These are phyloP conservation scores for Cydia strobilella DNA, from an alignment of 1,140 invertebrate genomes.

Conservation along the genomic window DNA sequence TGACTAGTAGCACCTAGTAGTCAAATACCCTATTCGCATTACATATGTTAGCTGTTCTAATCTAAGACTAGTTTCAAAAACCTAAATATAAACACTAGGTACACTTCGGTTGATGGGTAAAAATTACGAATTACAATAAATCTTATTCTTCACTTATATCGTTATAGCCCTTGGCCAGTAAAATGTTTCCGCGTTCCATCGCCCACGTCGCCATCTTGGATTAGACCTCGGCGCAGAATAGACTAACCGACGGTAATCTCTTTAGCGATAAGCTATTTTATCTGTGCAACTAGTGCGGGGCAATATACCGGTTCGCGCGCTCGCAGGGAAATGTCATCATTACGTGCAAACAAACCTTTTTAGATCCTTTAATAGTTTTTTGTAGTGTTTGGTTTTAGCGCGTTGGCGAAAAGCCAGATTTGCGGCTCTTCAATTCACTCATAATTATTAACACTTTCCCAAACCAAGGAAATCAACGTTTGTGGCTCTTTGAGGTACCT, in stretches of 20 bases:
- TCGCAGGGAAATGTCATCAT: constrained; percentile 11
- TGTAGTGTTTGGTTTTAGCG: background rate
- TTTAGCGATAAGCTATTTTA: constrained; percentile 7
- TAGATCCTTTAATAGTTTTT: background rate
- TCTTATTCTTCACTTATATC: constrained; percentile 1
- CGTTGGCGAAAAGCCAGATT: background rate
- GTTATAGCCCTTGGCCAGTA: constrained; percentile 4
- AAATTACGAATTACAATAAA: background rate
- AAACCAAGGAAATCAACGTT: too few relatives aligned
- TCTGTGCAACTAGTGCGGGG: background rate
- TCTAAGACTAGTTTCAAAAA: too few relatives aligned
- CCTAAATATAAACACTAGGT: too few relatives aligned
- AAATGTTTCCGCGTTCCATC: constrained; percentile 6
- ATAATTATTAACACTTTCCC: too few relatives aligned
- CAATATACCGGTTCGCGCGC: constrained; percentile 8
- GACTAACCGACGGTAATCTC: constrained; percentile 7
- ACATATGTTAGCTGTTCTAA: too few relatives aligned
- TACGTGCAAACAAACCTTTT: constrained; percentile 18
- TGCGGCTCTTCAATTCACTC: background rate
- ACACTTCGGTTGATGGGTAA: background rate
- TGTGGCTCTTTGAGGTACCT: too few relatives aligned
- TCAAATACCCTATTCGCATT: too few relatives aligned
- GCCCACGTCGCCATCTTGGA: constrained; percentile 13
- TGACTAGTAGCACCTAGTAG: too few relatives aligned
- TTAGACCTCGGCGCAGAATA: background rate